These are phyloP conservation scores for Yoshiicerus persimilis DNA, from an alignment of 1,140 invertebrate species.

Conservation along the genomic window DNA sequence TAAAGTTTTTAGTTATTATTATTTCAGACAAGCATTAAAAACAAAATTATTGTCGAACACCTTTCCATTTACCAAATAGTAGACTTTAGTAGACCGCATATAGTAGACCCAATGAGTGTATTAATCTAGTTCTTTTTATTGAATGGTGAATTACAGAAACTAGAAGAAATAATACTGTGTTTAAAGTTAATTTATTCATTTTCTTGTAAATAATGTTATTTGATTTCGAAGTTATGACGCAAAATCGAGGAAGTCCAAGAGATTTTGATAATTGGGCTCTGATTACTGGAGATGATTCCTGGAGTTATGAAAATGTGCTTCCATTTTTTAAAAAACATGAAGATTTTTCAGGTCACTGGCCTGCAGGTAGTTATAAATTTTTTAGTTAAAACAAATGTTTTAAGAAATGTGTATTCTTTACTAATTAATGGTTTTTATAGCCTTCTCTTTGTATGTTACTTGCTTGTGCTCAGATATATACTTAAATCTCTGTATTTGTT, in stretches of 20 bases:
- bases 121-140: neutral
- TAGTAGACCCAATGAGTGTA: too few relatives aligned
- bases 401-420: too few relatives aligned
- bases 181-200: neutral
- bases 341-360: conserved; percentile 55
- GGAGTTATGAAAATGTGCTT: conserved; percentile 64
- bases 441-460: too few relatives aligned
- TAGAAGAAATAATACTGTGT: neutral
- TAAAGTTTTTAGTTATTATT: too few relatives aligned
- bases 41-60: too few relatives aligned
- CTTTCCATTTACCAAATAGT: too few relatives aligned
- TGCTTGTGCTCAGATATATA: too few relatives aligned
- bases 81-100: too few relatives aligned
- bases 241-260: conserved; percentile 60
- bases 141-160: too few relatives aligned
- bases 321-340: conserved; percentile 85
- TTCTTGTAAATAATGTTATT: neutral
- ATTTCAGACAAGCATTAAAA: too few relatives aligned
- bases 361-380: neutral
- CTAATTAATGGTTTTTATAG: too few relatives aligned
- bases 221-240: neutral
- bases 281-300: conserved; percentile 56
- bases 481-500: too few relatives aligned
- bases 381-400: neutral
- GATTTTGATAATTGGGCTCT: conserved; percentile 67